Evolutionary conservation across 2,113 vertebrate genomes (phyloP), one percentile per base, ranked within the genome.

Genomic region (Zingel zingel): DNA sequence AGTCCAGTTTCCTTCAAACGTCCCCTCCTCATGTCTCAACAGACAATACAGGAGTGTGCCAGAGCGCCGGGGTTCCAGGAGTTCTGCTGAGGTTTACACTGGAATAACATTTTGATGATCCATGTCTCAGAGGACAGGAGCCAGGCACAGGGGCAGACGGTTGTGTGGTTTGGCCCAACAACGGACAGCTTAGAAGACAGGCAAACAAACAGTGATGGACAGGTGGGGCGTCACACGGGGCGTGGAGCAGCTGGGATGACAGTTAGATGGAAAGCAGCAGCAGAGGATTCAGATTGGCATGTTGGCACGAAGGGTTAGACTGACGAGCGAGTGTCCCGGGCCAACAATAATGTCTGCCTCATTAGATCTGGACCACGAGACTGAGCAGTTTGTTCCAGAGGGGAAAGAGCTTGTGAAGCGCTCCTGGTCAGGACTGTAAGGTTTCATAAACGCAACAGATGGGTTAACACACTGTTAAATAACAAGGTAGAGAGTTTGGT

Each of bases 341-440:
- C 91, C 91, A 93, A 92, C 79, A 89, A 87, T 83, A 89, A 90
- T 21, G 82, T 85, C 89, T 81, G 86, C 89, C 88, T 89, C 85
- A 89, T 93, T 92, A 91, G 85, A 83, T 78, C 66, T 53, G 67
- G 36, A 90, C 87, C 89, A 81, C 76, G 45, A 88, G 84, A 18
- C 83, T 81, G 86, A 89, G 86, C 91, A 72, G 84, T 81, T 33
- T 67, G 80, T 88, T 89, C 79, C 81, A 83, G 58, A 70, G 64
- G 64, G 75, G 59, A 71, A 47, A 70, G 72, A 78, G 79, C 77
- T 77, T 13, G 76, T 84, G 74, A 78, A 82, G 68, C 14, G 8
- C 74, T 81, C 36, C 79, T 51, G 81, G 57, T 82, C 81, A n/a
- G 73, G 78, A 86, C 75, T 51, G 79, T 79, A 62, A 74, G 77